A percentile compares a stretch with the other conserved stretches of the same genome.
These are phyloP conservation scores for Lithobates pipiens DNA, from an alignment of 2,797 vertebrate species.

Conservation along the genomic window DNA sequence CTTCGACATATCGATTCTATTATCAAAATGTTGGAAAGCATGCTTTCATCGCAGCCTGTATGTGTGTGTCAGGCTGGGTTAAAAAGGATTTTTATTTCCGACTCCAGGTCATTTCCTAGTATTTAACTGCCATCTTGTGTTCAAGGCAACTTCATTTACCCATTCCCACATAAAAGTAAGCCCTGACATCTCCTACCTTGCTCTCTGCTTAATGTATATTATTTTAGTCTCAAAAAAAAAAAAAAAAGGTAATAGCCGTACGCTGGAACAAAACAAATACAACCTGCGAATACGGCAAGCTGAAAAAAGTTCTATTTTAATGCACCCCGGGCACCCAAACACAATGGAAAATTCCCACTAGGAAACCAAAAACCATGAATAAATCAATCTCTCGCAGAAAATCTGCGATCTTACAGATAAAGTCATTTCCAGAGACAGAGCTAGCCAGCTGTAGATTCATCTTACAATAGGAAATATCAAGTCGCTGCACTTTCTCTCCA, in stretches of 20 bases:
- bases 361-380: conserved; percentile 53
- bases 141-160: background rate
- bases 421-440: conserved; percentile 40
- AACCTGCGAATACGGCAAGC: background rate
- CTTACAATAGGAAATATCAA: conserved; percentile 41
- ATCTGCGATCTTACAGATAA: conserved; percentile 44
- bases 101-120: background rate
- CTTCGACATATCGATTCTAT: background rate
- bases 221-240: background rate
- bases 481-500: background rate
- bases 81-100: background rate
- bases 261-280: conserved; percentile 7
- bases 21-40: background rate
- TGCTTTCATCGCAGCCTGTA: background rate
- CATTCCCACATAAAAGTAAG: background rate
- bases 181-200: background rate
- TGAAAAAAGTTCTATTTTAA: conserved; percentile 43
- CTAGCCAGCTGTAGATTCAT: conserved; percentile 40
- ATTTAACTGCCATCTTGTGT: background rate
- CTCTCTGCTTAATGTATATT: background rate
- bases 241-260: background rate
- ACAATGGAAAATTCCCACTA: conserved; percentile 35
- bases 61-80: background rate
- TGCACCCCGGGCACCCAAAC: conserved; percentile 35
- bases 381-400: conserved; percentile 52